phyloP scores from a whole-genome alignment of 2,113 vertebrate species.

The Callorhinus ursinus region DNA sequence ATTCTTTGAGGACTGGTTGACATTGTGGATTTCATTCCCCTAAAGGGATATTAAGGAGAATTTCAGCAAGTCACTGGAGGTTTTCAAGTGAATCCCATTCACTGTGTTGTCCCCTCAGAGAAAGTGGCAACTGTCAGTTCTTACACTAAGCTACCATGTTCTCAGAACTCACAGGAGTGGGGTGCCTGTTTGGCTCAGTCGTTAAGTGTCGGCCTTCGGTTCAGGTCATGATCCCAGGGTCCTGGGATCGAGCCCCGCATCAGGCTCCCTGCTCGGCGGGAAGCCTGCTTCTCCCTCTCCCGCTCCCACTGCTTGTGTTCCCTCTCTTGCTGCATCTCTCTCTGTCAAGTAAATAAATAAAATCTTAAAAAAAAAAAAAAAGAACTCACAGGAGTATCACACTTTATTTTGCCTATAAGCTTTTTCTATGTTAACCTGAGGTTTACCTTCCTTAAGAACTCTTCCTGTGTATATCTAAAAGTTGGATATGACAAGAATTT shows the following conservation, averaged over 20 bases:
- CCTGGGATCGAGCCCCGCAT: no score
- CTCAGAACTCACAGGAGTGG: neutral
- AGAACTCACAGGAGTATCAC: neutral
- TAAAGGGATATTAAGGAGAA: neutral
- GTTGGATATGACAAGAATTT: neutral
- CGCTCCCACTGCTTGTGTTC: no score
- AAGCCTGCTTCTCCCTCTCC: no score
- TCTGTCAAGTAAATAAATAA: no score
- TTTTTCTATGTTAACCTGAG: slow-evolving; percentile 67
- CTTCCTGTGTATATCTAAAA: slow-evolving; percentile 58
- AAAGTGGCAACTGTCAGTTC: neutral
- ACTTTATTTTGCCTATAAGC: neutral
- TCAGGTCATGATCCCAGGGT: no score
- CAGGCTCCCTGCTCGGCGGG: no score
- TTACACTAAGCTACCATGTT: neutral
- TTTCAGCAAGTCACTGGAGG: neutral
- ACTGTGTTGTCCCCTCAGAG: neutral
- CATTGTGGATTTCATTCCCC: neutral
- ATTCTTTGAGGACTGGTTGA: neutral
- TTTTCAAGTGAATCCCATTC: neutral
- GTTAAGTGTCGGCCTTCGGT: no score
- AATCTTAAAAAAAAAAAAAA: no score
- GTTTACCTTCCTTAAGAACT: slow-evolving; percentile 62
- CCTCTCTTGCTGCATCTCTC: no score
- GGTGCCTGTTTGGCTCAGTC: no score